A percentile compares a stretch with the other conserved stretches of the same genome.
Conservation (phyloP, 2,888 invertebrate genomes). For the Cheilosia vernalis region DNA sequence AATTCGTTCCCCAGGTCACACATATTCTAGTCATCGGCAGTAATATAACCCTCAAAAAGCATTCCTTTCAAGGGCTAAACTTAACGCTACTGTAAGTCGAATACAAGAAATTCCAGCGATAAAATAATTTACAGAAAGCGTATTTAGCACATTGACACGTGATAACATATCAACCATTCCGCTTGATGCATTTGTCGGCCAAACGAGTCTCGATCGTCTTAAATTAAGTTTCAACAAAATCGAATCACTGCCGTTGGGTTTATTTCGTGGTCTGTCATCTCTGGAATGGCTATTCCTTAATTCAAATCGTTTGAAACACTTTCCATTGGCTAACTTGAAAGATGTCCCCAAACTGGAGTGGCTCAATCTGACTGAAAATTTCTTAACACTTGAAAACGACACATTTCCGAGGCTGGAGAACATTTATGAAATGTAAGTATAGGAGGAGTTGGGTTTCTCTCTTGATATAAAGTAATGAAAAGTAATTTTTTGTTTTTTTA, state of each 20-base stretch:
- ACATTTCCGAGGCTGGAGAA: conserved; percentile 83
- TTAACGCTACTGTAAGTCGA: conserved; percentile 53
- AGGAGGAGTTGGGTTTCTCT: too few species aligned
- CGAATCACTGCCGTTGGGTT: conserved; percentile 80
- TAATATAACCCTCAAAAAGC: conserved; percentile 79
- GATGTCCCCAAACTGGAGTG: conserved; percentile 82
- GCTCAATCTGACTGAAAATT: conserved; percentile 84
- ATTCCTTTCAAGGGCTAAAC: conserved; percentile 76
- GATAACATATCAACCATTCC: conserved; percentile 82
- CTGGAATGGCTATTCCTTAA: conserved; percentile 84
- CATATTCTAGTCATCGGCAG: conserved; percentile 80
- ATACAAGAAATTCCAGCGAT: background rate
- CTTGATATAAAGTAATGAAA: too few species aligned
- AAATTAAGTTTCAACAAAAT: conserved; percentile 81
- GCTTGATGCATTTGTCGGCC: conserved; percentile 78
- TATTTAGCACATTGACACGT: conserved; percentile 79
- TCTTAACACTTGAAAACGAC: conserved; percentile 83
- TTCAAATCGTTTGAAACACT: conserved; percentile 83
- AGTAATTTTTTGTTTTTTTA: conserved; percentile 17
- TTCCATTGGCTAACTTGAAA: conserved; percentile 83
- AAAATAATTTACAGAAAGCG: background rate
- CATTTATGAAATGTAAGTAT: conserved; percentile 84
- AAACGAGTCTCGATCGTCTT: conserved; percentile 79
- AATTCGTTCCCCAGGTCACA: conserved; percentile 77
- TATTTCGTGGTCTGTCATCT: conserved; percentile 83